A percentile compares a stretch with the other conserved stretches of the same genome.
Conservation (phyloP, 30 jellyfish, hydroid and myxozoan genomes). For the Aurelia aurita region DNA sequence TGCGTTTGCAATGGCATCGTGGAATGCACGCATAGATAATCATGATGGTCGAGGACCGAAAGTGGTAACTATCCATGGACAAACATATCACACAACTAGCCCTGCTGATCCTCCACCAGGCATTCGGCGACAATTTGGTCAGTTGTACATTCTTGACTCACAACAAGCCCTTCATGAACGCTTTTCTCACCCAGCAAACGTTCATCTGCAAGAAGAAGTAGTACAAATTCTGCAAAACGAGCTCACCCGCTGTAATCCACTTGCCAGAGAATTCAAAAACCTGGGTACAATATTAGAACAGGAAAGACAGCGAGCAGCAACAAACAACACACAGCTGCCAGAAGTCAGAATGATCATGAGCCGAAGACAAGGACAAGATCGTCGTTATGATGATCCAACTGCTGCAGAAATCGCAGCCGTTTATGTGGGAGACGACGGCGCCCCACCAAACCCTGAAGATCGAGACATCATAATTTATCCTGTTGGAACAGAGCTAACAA, state of each 20-base stretch:
- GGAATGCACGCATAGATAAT: too few relatives aligned
- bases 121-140: too few relatives aligned
- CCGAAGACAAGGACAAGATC: not conserved
- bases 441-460: not conserved
- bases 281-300: slow-evolving; percentile 3
- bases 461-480: not conserved
- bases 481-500: not conserved
- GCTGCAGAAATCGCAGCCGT: not conserved
- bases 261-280: not conserved
- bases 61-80: too few relatives aligned
- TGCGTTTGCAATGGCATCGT: too few relatives aligned
- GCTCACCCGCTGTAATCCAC: not conserved
- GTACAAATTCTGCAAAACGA: slow-evolving; percentile 16
- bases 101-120: too few relatives aligned
- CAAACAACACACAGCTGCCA: not conserved
- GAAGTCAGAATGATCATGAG: not conserved
- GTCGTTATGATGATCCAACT: not conserved
- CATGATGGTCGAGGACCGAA: too few relatives aligned
- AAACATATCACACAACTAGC: too few relatives aligned
- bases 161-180: too few relatives aligned
- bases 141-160: too few relatives aligned
- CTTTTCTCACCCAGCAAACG: too few relatives aligned
- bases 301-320: not conserved
- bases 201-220: too few relatives aligned
- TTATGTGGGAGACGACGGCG: not conserved